Evolutionary conservation across 2,888 invertebrate species (phyloP).

Genomic region (Eupithecia subfuscata): DNA sequence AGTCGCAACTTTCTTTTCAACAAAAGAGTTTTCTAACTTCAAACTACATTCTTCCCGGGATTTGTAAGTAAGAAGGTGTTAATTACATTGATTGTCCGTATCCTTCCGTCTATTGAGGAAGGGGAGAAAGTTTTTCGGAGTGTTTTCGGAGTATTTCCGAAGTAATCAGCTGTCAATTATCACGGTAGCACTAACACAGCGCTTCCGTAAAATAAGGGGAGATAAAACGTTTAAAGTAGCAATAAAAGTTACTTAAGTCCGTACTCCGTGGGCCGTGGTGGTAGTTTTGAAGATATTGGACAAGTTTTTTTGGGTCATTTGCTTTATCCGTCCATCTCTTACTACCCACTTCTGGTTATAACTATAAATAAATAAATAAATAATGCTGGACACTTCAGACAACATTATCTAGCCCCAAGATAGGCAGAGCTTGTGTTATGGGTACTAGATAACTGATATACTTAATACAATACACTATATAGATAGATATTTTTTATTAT

Average conservation of each 20-base stretch:
- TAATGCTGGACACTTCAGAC: no score
- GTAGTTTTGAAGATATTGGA: no score
- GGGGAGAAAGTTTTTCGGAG: conserved; percentile 40
- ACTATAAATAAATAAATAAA: no score
- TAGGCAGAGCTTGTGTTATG: no score
- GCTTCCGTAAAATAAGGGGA: conserved; percentile 33
- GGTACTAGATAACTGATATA: no score
- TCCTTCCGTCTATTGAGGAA: conserved; percentile 36
- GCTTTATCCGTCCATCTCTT: no score
- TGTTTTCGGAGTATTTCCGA: conserved; percentile 21
- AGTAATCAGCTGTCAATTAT: conserved; percentile 43
- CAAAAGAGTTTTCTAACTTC: conserved; percentile 11
- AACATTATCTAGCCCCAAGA: no score
- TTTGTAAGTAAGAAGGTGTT: conserved; percentile 38
- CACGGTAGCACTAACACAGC: conserved; percentile 37
- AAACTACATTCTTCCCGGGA: conserved; percentile 18
- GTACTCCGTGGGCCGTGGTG: background rate
- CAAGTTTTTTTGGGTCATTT: no score
- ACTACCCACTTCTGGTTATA: no score
- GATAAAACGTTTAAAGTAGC: conserved; percentile 17
- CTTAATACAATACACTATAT: no score
- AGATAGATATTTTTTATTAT: no score
- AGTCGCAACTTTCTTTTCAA: conserved; percentile 1
- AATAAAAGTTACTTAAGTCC: conserved; percentile 21
- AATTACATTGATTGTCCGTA: conserved; percentile 43